Conservation (phyloP, 2,113 vertebrate species). For the Nannobrachium achirus region DNA sequence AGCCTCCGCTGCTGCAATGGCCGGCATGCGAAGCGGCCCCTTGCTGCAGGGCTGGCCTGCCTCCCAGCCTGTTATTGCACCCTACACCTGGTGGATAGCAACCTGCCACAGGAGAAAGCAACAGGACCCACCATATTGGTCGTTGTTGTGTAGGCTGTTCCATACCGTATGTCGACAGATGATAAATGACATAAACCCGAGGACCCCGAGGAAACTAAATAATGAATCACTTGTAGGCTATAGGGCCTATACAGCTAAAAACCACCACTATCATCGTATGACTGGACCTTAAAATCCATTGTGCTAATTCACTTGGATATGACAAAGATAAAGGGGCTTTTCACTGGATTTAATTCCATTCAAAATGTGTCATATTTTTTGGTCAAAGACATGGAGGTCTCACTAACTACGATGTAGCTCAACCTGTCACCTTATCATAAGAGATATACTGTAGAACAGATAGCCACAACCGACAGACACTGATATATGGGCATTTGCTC, state of each 20-base stretch:
- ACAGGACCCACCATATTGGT: background rate
- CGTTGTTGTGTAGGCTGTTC: background rate
- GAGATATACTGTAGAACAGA: background rate
- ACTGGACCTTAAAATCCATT: background rate
- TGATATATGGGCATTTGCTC: background rate
- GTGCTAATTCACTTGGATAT: background rate
- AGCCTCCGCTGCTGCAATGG: conserved; percentile 69
- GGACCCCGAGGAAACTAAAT: too few relatives aligned
- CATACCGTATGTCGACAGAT: background rate
- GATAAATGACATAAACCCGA: too few relatives aligned
- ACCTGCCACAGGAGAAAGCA: conserved; percentile 2
- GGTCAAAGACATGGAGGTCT: conserved; percentile 2
- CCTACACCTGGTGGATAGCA: conserved; percentile 39
- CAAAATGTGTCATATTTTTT: background rate
- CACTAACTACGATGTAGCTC: conserved; percentile 10
- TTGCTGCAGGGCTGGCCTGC: conserved; percentile 79
- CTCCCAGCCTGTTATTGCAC: conserved; percentile 59
- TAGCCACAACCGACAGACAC: conserved; percentile 5
- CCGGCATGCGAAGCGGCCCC: conserved; percentile 55
- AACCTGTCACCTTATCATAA: background rate
- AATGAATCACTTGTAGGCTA: too few relatives aligned
- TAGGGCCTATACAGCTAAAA: too few relatives aligned
- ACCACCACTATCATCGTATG: too few relatives aligned
- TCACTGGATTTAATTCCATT: background rate
- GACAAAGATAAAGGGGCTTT: background rate